Evolutionary conservation across 2,797 vertebrate species (phyloP).

Genomic region (Arnoldichthys spilopterus): DNA sequence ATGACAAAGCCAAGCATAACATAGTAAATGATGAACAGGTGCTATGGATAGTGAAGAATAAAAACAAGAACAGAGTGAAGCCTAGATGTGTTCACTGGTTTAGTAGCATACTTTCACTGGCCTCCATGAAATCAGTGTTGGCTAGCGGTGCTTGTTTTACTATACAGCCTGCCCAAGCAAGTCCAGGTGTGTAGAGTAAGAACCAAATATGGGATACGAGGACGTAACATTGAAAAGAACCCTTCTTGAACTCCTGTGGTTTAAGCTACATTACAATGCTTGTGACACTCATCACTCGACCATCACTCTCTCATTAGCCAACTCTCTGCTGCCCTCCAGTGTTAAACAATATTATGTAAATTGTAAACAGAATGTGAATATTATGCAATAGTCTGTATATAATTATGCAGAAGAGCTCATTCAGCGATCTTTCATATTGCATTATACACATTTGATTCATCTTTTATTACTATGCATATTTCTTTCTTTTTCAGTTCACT

Average conservation of each 20-base stretch:
- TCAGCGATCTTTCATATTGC: neutral
- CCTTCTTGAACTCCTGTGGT: constrained; percentile 29
- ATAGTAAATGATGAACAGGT: neutral
- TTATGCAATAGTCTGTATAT: neutral
- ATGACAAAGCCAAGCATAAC: neutral
- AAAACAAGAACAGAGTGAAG: neutral
- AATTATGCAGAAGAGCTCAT: neutral
- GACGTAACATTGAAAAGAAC: neutral
- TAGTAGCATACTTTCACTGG: neutral
- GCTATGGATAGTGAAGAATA: neutral
- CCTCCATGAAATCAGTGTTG: neutral
- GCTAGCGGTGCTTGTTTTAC: neutral
- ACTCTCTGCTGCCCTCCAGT: constrained; percentile 40
- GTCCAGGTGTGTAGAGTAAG: constrained; percentile 3
- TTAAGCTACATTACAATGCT: constrained; percentile 11
- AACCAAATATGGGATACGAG: constrained; percentile 12
- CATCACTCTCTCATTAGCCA: constrained; percentile 11
- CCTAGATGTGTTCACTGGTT: neutral
- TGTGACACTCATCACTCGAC: constrained; percentile 3
- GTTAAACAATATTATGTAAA: neutral
- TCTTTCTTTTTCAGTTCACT: neutral
- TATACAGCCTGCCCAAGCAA: constrained; percentile 20
- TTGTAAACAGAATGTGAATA: neutral
- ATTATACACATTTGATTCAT: neutral
- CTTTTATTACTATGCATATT: neutral